Conservation (phyloP, 2,888 invertebrate genomes). For the Callyntrura guangdongensis region DNA sequence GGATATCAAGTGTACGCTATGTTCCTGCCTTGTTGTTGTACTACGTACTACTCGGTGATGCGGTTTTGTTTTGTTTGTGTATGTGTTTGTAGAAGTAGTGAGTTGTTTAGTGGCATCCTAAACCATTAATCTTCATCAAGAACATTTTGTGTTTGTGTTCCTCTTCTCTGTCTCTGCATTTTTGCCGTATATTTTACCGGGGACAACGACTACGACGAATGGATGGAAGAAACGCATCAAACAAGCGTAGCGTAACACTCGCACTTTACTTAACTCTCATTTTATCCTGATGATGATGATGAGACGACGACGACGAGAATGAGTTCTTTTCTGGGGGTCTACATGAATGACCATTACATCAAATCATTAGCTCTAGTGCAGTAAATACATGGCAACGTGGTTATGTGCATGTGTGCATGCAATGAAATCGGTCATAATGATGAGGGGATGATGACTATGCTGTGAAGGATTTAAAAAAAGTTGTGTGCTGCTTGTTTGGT, state of each 20-base stretch:
- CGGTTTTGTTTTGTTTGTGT: not conserved
- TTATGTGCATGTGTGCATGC: constrained; percentile 7
- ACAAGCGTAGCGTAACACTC: constrained; percentile 38
- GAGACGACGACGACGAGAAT: not conserved
- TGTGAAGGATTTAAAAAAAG: not conserved
- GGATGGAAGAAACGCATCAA: not conserved
- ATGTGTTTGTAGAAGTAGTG: constrained; percentile 6
- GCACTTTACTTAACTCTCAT: constrained; percentile 17
- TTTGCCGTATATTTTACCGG: constrained; percentile 6
- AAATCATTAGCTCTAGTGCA: constrained; percentile 47
- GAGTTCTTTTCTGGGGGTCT: constrained; percentile 2
- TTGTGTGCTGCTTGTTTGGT: not conserved
- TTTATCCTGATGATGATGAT: not conserved
- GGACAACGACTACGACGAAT: not conserved
- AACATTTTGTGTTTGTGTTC: constrained; percentile 79
- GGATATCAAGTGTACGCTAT: not conserved
- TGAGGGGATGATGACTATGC: not conserved
- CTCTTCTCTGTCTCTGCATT: constrained; percentile 1
- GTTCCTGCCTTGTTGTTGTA: not conserved
- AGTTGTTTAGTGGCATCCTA: constrained; percentile 67
- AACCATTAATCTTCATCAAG: constrained; percentile 84
- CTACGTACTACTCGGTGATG: not conserved
- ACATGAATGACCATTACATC: not conserved
- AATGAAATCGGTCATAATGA: constrained; percentile 9
- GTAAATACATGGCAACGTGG: not conserved